These are phyloP conservation scores for Cryptocephalus primarius DNA, from an alignment of 2,888 invertebrate species.

Conservation along the genomic window DNA sequence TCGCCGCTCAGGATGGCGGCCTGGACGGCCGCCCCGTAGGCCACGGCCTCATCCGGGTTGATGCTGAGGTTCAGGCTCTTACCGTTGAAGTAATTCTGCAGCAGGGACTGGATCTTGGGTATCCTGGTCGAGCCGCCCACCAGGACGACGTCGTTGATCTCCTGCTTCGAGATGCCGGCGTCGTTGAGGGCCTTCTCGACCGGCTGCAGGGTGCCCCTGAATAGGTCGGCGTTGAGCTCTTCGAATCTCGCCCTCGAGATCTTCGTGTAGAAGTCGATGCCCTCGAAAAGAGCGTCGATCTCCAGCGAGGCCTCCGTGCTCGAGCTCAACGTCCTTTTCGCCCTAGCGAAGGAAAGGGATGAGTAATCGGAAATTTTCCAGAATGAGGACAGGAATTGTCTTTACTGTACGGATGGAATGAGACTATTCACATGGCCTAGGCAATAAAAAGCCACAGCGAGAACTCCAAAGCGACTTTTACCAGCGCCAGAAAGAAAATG, in stretches of 20 bases:
- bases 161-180: conserved; percentile 63
- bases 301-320: conserved; percentile 42
- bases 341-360: conserved; percentile 23
- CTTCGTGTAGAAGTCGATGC: conserved; percentile 51
- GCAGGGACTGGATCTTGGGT: conserved; percentile 64
- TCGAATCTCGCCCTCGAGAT: conserved; percentile 69
- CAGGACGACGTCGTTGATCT: conserved; percentile 68
- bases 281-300: conserved; percentile 41
- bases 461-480: too few relatives aligned
- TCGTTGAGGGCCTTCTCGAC: conserved; percentile 70
- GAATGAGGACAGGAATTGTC: too few relatives aligned
- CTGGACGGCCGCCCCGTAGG: conserved; percentile 47
- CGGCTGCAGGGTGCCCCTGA: conserved; percentile 61
- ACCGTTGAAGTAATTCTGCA: conserved; percentile 66
- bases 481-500: too few relatives aligned
- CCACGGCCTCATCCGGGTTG: conserved; percentile 74
- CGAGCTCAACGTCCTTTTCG: conserved; percentile 41
- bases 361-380: too few relatives aligned
- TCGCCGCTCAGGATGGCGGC: background rate
- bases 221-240: conserved; percentile 61
- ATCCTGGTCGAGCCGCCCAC: conserved; percentile 76
- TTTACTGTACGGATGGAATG: too few relatives aligned
- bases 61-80: conserved; percentile 63
- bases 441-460: too few relatives aligned
- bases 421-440: too few relatives aligned